Evolutionary conservation across 2,888 invertebrate species (phyloP), one percentile per base, ranked within the genome.

Genomic region (Prenolepis imparis): DNA sequence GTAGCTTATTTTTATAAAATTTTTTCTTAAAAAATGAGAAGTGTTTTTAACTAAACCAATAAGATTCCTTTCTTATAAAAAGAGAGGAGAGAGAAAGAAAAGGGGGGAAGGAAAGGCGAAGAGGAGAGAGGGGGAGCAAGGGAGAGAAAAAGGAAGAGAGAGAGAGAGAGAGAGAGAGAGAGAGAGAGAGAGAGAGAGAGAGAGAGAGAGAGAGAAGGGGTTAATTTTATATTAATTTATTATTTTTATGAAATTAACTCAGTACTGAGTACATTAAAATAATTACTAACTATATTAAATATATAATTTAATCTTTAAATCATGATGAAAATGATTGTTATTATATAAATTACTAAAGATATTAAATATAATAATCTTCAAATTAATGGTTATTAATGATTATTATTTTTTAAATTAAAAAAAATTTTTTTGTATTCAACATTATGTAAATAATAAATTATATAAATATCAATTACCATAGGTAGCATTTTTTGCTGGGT

Each of bases 401-500:
- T 48, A 18, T 44, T 1, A 44, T 44, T 15, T n/a, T 28, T 28
- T 15, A 44, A 15, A n/a, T 41, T n/a, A 28, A n/a, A 24, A 9
- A 3, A 18, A 12, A 36, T 21, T 4, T 63, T 21, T 1, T 36
- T 63, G 18, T n/a, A 21, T 11, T 63, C 48, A 21, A 64, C 28
- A 64, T 48, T 52, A 36, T 36, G 4, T 36, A 36, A 64, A 1
- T 36, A 1, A n/a, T n/a, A n/a, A n/a, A n/a, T n/a, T n/a, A 36
- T 36, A 36, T 36, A 36, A 64, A 1, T 36, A 1, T 55, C 4
- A 3, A 70, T 78, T 59, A 44, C 11, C 18, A 12, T 1, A 78
- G 78, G 70, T 44, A 24, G 3, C 11, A 70, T 78, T 44, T 24
- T 78, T 18, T 44, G 32, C 18, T 59, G 28, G 57, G 18, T 78